phyloP scores from a whole-genome alignment of 1,140 invertebrate genomes.

The Ips typographus region DNA sequence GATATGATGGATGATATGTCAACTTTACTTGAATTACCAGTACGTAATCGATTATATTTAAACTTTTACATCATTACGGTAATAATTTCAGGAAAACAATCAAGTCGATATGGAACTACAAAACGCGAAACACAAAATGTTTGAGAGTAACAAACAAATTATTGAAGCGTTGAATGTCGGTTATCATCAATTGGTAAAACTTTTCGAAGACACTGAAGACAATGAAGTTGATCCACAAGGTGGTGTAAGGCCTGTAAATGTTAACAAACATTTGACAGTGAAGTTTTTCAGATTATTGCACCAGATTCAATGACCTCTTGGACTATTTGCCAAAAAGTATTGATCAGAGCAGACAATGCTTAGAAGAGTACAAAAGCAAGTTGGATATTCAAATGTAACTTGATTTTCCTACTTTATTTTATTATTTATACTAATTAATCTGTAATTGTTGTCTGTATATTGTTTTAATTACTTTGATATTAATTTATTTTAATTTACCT shows the following conservation, averaged over 20 bases:
- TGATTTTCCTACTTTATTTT: no score
- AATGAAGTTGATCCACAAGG: constrained; percentile 95
- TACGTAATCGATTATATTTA: background rate
- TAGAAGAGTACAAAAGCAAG: constrained; percentile 70
- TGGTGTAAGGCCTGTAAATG: constrained; percentile 18
- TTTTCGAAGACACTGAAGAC: constrained; percentile 84
- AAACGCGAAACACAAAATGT: constrained; percentile 88
- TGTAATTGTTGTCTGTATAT: no score
- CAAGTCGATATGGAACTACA: constrained; percentile 89
- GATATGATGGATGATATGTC: constrained; percentile 83
- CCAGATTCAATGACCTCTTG: constrained; percentile 80
- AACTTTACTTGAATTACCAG: constrained; percentile 56
- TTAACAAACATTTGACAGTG: background rate
- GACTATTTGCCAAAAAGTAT: constrained; percentile 64
- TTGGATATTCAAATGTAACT: constrained; percentile 75
- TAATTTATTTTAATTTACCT: no score
- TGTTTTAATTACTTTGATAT: no score
- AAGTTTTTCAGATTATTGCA: constrained; percentile 74
- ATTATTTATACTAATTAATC: no score
- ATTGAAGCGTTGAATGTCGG: constrained; percentile 71
- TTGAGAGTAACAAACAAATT: constrained; percentile 88
- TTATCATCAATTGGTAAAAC: constrained; percentile 69
- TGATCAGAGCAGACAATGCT: constrained; percentile 66
- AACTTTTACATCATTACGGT: constrained; percentile 54
- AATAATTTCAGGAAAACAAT: constrained; percentile 92